A percentile compares a stretch with the other conserved stretches of the same genome.
Conservation (phyloP, 2,113 vertebrate species). For the Dinomys branickii region DNA sequence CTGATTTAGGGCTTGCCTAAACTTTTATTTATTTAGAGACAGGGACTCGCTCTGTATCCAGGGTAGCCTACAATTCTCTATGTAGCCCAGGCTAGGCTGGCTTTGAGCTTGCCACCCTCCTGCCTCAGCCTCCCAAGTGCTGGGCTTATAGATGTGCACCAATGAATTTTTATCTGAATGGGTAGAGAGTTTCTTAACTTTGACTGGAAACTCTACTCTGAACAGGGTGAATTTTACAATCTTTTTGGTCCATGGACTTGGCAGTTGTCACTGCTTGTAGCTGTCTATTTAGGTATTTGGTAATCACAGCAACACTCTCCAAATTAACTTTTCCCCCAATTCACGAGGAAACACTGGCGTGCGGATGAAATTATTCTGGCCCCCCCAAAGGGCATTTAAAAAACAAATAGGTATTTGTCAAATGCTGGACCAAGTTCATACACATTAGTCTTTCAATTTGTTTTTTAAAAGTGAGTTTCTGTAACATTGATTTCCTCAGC, state of each 20-base stretch:
- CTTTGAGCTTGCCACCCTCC: not conserved
- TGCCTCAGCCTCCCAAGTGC: not conserved
- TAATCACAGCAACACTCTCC: not conserved
- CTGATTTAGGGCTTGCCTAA: not conserved
- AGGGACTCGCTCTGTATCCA: not conserved
- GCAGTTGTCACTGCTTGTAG: not conserved
- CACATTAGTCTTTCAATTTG: not conserved
- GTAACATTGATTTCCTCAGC: not conserved
- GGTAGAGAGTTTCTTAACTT: not conserved
- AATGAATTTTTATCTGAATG: not conserved
- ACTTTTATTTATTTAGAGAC: not conserved
- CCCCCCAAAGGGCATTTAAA: not conserved
- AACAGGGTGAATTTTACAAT: not conserved
- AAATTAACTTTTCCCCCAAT: not conserved
- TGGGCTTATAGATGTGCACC: not conserved
- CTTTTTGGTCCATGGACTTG: not conserved
- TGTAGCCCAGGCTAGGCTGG: not conserved
- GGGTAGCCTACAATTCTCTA: not conserved
- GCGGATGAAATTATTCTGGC: not conserved
- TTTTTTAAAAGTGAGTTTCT: not conserved
- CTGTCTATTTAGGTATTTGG: not conserved
- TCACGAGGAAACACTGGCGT: not conserved
- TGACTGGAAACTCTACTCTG: not conserved
- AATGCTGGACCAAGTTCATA: not conserved
- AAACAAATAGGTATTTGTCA: not conserved